phyloP scores from a whole-genome alignment of 2,797 vertebrate genomes.

The Gobio occitaniae region DNA sequence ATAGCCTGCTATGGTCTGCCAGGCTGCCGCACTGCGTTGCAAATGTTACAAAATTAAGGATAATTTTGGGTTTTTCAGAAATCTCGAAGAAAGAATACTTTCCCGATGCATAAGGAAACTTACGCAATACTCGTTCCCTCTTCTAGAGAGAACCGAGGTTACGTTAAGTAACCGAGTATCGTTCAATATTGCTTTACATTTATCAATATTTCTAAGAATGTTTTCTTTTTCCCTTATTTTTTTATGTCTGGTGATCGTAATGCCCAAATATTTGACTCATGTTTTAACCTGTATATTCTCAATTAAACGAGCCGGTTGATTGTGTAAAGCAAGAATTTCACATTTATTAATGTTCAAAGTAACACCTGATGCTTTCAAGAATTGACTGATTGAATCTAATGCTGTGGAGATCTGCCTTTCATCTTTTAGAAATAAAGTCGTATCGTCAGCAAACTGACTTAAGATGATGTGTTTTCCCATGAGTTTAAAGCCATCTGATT shows the following conservation, averaged over 20 bases:
- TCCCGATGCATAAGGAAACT: too few species aligned
- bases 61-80: too few species aligned
- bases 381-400: not conserved
- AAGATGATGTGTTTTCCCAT: not conserved
- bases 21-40: too few species aligned
- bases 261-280: not conserved
- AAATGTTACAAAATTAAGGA: too few species aligned
- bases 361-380: not conserved
- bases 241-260: not conserved
- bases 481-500: not conserved
- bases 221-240: not conserved
- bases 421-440: not conserved
- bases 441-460: not conserved
- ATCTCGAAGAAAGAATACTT: too few species aligned
- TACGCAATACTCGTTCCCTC: too few species aligned
- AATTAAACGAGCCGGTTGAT: not conserved
- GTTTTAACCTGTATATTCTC: not conserved
- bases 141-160: too few species aligned
- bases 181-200: not conserved
- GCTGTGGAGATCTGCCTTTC: not conserved
- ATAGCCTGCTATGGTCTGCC: too few species aligned
- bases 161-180: too few species aligned
- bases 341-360: not conserved
- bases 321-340: not conserved
- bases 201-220: not conserved